Base-by-base conservation (phyloP, 2,113 vertebrate species). In the Collichthys lucidus region DNA sequence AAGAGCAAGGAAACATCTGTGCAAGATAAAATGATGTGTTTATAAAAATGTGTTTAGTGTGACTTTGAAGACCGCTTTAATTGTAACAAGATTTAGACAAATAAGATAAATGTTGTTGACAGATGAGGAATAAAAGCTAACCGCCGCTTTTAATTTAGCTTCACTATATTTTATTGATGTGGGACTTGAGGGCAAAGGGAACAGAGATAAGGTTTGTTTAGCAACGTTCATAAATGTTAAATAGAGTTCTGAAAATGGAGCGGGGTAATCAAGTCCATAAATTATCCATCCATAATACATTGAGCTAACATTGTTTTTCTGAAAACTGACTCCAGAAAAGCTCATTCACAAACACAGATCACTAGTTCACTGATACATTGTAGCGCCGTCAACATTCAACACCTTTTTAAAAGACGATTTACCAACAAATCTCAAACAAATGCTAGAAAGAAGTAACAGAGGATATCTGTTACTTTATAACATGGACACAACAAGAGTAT, bases 401-500 rank as follows among this genome's bases (percentile, higher is more conserved):
- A 31, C 29, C 29, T 29, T 29, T 29, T 29, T 29, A 29, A 29
- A 29, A 29, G 29, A 31, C 31, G 31, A 29, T 4, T 29, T 3
- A 29, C 31, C 31, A 35, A 35, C 31, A 35, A 35, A 35, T 35
- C n/a, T 5, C 3, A 12, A 68, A 11, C 5, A 29, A 66, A 50
- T 49, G 20, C 15, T 52, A 22, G 20, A 52, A 50, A 20, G 59
- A 64, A 5, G 65, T 11, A 31, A 2, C 17, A 35, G 17, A 19
- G n/a, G 16, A 50, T 72, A 46, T 73, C 0, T 71, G 57, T 56
- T 77, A 40, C 57, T 63, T 35, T 15, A 71, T 74, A 80, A 83
- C 59, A 56, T 65, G 63, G 64, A 80, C 4, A 66, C 60, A 80
- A 72, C 71, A 52, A 81, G 42, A 56, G 49, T 55, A 57, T 79